Conservation (phyloP, 2,797 vertebrate species). For the Syndactyla subalaris region DNA sequence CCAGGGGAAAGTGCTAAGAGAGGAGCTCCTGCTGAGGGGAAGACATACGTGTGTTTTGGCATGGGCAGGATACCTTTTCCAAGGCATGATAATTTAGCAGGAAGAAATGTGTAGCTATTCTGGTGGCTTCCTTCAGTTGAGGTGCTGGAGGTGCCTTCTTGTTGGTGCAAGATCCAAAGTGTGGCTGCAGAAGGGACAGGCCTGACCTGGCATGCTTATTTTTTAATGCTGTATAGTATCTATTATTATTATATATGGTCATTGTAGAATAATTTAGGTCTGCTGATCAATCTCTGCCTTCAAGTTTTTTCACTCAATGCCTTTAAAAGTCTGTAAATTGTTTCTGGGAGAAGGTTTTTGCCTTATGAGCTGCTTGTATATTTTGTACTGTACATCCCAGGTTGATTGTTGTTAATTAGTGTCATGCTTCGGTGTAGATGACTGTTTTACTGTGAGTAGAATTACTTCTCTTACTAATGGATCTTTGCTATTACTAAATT, state of each 20-base stretch:
- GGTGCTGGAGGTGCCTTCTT: fast-evolving
- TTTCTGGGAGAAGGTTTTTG: neutral
- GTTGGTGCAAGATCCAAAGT: neutral
- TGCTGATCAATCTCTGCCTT: neutral
- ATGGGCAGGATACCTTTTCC: neutral
- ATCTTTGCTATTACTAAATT: neutral
- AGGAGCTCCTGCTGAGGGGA: neutral
- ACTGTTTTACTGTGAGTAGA: neutral
- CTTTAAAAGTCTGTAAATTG: neutral
- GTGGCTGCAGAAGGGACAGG: neutral
- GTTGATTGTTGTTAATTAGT: slow-evolving; percentile 13
- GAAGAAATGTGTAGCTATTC: fast-evolving
- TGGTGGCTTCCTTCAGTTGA: neutral
- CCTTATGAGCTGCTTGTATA: neutral
- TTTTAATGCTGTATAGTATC: neutral
- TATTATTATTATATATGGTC: neutral
- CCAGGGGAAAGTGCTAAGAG: neutral
- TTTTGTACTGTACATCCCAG: neutral
- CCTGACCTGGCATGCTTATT: neutral
- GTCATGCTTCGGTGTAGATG: neutral
- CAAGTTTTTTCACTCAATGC: neutral
- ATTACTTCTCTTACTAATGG: neutral
- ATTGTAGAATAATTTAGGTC: neutral
- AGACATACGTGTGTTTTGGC: neutral
- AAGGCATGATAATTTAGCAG: neutral